Evolutionary conservation across 2,888 invertebrate genomes (phyloP).

Genomic region (Thymelicus sylvestris): DNA sequence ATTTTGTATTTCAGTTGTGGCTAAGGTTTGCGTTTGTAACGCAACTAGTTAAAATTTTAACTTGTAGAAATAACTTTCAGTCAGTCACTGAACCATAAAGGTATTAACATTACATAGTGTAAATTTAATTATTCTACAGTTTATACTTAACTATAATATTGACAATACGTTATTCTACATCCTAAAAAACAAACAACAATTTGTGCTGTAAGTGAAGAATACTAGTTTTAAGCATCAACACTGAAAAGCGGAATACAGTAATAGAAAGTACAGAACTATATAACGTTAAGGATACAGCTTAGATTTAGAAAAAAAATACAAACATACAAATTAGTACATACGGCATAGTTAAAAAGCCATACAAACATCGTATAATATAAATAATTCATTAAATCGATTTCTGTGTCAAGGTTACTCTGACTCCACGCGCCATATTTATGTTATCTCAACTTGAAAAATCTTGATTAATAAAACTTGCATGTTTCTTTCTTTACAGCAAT

Average conservation of each 20-base stretch:
- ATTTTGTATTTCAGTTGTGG: constrained; percentile 50
- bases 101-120: not conserved
- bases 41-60: constrained; percentile 55
- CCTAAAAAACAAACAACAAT: not conserved
- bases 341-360: no score
- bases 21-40: constrained; percentile 72
- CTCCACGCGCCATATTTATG: no score
- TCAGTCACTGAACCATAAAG: constrained; percentile 52
- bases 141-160: not conserved
- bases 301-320: no score
- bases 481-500: not conserved
- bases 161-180: not conserved
- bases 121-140: not conserved
- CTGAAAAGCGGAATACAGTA: no score
- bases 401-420: no score
- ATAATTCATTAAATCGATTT: no score
- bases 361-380: no score
- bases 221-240: no score
- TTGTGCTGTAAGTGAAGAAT: constrained; percentile 3
- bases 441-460: no score
- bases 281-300: no score
- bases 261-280: no score
- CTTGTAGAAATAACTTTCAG: constrained; percentile 50
- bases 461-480: not conserved
- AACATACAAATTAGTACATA: no score